Evolutionary conservation across 2,888 invertebrate species (phyloP), one percentile per base, ranked within the genome.

Genomic region (Heliconius ismenius): DNA sequence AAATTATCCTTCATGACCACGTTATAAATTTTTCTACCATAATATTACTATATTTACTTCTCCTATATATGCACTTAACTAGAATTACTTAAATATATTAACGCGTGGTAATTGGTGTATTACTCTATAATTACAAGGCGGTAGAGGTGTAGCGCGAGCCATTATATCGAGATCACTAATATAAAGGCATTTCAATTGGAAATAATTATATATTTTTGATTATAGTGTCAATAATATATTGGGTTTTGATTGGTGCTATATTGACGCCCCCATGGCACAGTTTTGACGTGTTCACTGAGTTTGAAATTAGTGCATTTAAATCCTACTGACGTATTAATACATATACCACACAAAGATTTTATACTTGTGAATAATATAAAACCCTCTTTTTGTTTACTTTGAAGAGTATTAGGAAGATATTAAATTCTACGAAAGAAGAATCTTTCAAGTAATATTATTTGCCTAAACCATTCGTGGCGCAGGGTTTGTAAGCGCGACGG

Each of bases 41-140:
- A 36, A 64, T 63, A 74, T 63, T 28, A 26, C n/a, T 70, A 49
- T 62, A 62, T 39, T 11, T 6, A 54, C 18, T 11, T 0, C 9
- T 36, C 21, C 36, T 36, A 54, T 10, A 65, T 65, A 36, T 74
- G 60, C 60, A 72, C 39, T 72, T 62, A 72, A 36, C 18, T 72
- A 18, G 36, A 36, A 65, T 74, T 74, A 65, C 65, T 65, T 36
- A 54, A 65, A 74, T 67, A 60, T 39, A 21, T 68, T 75, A 65
- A 65, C 28, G 64, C 28, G 68, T 60, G 13, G 60, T 77, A 74
- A 77, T 74, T 75, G 74, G 64, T 39, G 70, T 65, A 77, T 74
- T 65, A 74, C 62, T 39, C 62, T 72, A 10, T 77, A 77, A 74
- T 79, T 73, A 68, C 62, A 72, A 49, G 68, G 74, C 54, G 49